phyloP scores from a whole-genome alignment of 2,113 vertebrate species.

The Numenius arquata region DNA sequence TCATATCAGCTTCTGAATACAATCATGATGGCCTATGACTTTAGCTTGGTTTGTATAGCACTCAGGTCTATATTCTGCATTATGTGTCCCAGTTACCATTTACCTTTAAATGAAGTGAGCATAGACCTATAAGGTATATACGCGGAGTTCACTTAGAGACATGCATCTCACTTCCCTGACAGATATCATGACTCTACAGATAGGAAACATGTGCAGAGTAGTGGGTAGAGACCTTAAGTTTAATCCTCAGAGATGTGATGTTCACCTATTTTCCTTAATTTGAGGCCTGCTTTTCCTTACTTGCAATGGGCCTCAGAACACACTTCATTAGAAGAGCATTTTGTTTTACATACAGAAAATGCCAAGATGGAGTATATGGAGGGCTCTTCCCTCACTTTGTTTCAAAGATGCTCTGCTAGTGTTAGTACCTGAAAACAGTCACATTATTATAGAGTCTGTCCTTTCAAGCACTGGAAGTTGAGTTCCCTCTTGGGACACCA shows the following conservation, averaged over 20 bases:
- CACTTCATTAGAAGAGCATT: not conserved
- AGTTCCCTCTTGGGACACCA: not conserved
- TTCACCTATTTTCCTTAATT: not conserved
- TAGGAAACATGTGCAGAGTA: not conserved
- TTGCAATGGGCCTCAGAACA: not conserved
- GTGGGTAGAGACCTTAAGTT: not conserved
- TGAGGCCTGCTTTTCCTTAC: not conserved
- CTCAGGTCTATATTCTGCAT: not conserved
- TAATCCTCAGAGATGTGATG: not conserved
- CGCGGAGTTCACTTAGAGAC: not conserved
- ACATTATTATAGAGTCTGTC: not conserved
- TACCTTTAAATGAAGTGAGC: not conserved
- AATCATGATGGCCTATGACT: not conserved
- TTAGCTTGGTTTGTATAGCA: not conserved
- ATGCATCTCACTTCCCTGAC: not conserved
- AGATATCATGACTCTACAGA: not conserved
- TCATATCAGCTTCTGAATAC: not conserved
- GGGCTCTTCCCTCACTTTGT: not conserved
- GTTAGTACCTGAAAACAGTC: not conserved
- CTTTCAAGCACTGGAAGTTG: not conserved
- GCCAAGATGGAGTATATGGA: not conserved
- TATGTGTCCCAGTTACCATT: not conserved
- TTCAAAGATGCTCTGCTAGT: not conserved
- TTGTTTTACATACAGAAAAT: not conserved
- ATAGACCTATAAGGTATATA: not conserved